These are phyloP conservation scores for Tricholaema leucomelas DNA, from an alignment of 2,113 vertebrate genomes.

Conservation along the genomic window DNA sequence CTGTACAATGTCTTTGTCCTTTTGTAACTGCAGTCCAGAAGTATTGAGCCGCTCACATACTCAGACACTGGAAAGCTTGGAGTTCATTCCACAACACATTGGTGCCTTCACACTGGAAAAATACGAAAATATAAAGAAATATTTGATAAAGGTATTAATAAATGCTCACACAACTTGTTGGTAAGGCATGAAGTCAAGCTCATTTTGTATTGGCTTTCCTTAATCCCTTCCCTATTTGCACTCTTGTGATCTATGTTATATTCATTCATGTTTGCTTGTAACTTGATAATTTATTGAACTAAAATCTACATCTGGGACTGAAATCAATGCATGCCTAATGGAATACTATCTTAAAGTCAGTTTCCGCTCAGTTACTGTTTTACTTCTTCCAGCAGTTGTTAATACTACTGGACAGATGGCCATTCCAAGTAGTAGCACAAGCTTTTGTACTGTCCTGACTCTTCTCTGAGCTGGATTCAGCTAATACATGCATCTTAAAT, in stretches of 20 bases:
- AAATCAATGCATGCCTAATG: neutral
- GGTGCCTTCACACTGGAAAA: slow-evolving; percentile 89
- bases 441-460: neutral
- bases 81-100: slow-evolving; percentile 88
- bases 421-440: neutral
- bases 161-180: neutral
- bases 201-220: neutral
- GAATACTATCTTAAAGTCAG: neutral
- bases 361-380: neutral
- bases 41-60: slow-evolving; percentile 86
- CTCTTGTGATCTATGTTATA: neutral
- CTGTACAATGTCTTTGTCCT: neutral
- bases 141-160: slow-evolving; percentile 89
- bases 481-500: neutral
- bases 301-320: neutral
- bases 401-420: neutral
- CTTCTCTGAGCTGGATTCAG: neutral
- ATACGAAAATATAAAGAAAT: slow-evolving; percentile 87
- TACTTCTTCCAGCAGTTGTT: neutral
- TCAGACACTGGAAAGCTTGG: slow-evolving; percentile 91
- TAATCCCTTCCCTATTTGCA: neutral
- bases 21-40: slow-evolving; percentile 74
- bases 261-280: neutral
- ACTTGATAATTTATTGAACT: neutral
- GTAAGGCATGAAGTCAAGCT: neutral